These are phyloP conservation scores for Aleiodes sp. DNA, from an alignment of 1,140 invertebrate species.

Conservation along the genomic window DNA sequence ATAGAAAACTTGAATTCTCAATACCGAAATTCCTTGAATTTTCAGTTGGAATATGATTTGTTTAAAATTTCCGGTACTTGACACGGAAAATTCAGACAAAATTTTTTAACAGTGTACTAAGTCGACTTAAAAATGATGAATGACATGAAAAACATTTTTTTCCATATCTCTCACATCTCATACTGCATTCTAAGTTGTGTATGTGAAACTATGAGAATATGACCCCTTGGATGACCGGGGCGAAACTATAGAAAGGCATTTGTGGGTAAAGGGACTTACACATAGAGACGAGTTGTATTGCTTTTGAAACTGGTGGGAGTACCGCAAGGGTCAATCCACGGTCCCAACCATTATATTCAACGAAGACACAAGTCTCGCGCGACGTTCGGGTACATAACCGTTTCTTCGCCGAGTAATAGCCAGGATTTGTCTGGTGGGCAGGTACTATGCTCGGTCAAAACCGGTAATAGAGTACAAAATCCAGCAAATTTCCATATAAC, in stretches of 20 bases:
- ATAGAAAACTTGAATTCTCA: too few species aligned
- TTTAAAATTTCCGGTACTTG: too few species aligned
- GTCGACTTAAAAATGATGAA: too few species aligned
- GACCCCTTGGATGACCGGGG: constrained; percentile 9
- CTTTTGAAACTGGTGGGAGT: constrained; percentile 48
- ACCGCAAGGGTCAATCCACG: constrained; percentile 59
- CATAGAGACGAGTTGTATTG: not conserved
- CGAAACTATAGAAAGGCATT: not conserved
- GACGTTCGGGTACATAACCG: constrained; percentile 36
- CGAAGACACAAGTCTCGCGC: constrained; percentile 13
- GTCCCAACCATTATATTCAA: constrained; percentile 26
- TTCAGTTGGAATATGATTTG: too few species aligned
- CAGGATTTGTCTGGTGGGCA: constrained; percentile 50
- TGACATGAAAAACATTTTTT: not conserved
- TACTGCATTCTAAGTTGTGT: constrained; percentile 19
- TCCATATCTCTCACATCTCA: constrained; percentile 19
- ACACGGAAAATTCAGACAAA: too few species aligned
- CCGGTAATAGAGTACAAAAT: constrained; percentile 38
- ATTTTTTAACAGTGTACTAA: too few species aligned
- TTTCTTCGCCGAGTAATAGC: constrained; percentile 47
- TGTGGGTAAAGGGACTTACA: not conserved
- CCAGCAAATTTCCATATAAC: constrained; percentile 34
- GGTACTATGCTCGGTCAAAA: constrained; percentile 43
- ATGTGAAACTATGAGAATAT: constrained; percentile 12
- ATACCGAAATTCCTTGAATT: too few species aligned